These are phyloP conservation scores for Scaptomyza caliginosa DNA, from an alignment of 2,888 invertebrate species.

Conservation along the genomic window DNA sequence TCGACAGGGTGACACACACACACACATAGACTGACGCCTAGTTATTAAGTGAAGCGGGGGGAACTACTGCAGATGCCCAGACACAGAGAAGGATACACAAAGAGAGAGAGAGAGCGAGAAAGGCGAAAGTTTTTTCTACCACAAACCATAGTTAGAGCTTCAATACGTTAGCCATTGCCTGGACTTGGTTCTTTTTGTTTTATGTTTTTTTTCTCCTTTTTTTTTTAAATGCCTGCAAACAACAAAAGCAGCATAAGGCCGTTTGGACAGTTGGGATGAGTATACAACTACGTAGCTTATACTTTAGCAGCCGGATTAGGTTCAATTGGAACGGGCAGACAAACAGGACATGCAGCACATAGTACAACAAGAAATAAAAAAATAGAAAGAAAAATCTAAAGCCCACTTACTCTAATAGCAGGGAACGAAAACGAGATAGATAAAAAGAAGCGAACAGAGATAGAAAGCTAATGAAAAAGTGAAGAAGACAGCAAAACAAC, in stretches of 20 bases:
- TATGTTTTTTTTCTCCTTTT: constrained; percentile 19
- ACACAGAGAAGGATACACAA: constrained; percentile 28
- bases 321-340: constrained; percentile 70
- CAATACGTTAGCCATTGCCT: constrained; percentile 5
- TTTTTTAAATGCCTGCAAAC: constrained; percentile 76
- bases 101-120: not conserved
- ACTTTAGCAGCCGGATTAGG: constrained; percentile 79
- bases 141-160: constrained; percentile 44
- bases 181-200: constrained; percentile 34
- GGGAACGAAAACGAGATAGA: not conserved
- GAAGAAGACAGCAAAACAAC: constrained; percentile 25
- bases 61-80: constrained; percentile 25
- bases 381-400: constrained; percentile 33
- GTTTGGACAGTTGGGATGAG: constrained; percentile 78
- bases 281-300: constrained; percentile 78
- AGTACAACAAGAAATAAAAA: constrained; percentile 13
- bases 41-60: constrained; percentile 59
- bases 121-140: constrained; percentile 72
- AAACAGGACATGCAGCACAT: constrained; percentile 27
- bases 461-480: constrained; percentile 5
- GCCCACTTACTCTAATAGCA: constrained; percentile 41
- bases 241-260: constrained; percentile 79
- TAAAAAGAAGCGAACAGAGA: constrained; percentile 18
- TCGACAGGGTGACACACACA: constrained; percentile 52
- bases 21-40: constrained; percentile 42